Base-by-base conservation (phyloP, 2,888 invertebrate species). In the Synanthedon myopaeformis region DNA sequence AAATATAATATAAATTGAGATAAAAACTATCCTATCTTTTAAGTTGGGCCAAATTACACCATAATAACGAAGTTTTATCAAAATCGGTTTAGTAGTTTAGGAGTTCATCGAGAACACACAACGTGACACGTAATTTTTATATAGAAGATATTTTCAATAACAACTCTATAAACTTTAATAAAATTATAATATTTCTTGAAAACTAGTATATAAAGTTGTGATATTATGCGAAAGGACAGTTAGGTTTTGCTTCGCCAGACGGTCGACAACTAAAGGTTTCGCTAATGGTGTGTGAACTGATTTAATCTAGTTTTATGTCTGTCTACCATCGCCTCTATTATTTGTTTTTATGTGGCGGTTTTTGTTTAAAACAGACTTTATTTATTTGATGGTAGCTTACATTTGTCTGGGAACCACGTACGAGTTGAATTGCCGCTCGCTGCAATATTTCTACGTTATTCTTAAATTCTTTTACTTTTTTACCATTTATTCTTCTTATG, bases 251-350 rank as follows among this genome's bases (percentile, higher is more conserved):
- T 53, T 63, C 62, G 58, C 59, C 56, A 54, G 55, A 60, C 60
- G 49, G 49, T 57, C 58, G 23, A 66, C 69, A 45, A n/a, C 45
- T n/a, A 13, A 49, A 66, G 72, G 62, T 69, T 66, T 65, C 67
- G 67, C 72, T 77, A 79, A 81, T 81, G 78, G 79, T 62, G 76
- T 76, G 76, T 78, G 70, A 79, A 74, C 71, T 74, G 73, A 78
- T 75, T 79, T 79, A 75, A 79, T 78, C 77, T 74, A 72, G 64
- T 67, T 74, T 74, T 62, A 58, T 58, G 66, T 69, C 65, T 68
- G 64, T 69, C 66, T 65, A 67, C 50, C 51, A 50, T 14, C 41
- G 55, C 13, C 14, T 14, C 45, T 45, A 45, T 45, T 49, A 14
- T 17, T 49, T 23, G 49, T 70, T 67, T 71, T 72, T 71, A 68